Base-by-base conservation (phyloP, 2,888 invertebrate genomes). In the Pseudolycoriella hygida region DNA sequence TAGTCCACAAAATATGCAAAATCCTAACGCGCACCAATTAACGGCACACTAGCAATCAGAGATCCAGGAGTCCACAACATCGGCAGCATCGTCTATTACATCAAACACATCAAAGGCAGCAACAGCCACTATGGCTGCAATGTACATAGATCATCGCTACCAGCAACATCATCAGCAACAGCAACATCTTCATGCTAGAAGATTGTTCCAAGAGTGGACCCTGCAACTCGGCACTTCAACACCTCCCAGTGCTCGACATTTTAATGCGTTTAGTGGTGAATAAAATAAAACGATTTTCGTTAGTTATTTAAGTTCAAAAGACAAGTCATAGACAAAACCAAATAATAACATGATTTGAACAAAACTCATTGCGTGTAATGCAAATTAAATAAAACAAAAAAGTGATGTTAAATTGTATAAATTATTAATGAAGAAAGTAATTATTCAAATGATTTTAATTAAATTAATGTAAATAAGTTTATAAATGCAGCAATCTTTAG, bases 41-140 rank as follows among this genome's bases (percentile, higher is more conserved):
- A 72, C 80, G 72, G 81, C 82, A 55, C 81, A 82, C 80, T 82
- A 81, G 80, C 80, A 79, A 74, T 76, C 76, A 71, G 80, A 80
- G 77, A 78, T 79, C 77, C 80, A 80, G 80, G 80, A 80, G 77
- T 73, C 73, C 62, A 47, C 47, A 31, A 18, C 59, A 57, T 12
- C 60, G 59, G 11, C 57, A 55, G 32, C 59, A 57, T 31, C 31
- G 18, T 39, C 45, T 34, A 31, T 25, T 14, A 30, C 40, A 32
- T 45, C 40, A 25, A 45, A 40, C 31, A 14, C 41, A 30, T 45
- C 45, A 20, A 50, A 56, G 46, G 54, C 50, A 42, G 60, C 44
- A 20, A 39, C 44, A 15, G 18, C 44, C 8, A 20, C 20, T 17
- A 38, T 39, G 39, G 44, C 44, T 2, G 41, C 41, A 10, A 44